Conservation (phyloP, 37 sponge, comb jelly and placozoan species). For the Amphimedon queenslandica region DNA sequence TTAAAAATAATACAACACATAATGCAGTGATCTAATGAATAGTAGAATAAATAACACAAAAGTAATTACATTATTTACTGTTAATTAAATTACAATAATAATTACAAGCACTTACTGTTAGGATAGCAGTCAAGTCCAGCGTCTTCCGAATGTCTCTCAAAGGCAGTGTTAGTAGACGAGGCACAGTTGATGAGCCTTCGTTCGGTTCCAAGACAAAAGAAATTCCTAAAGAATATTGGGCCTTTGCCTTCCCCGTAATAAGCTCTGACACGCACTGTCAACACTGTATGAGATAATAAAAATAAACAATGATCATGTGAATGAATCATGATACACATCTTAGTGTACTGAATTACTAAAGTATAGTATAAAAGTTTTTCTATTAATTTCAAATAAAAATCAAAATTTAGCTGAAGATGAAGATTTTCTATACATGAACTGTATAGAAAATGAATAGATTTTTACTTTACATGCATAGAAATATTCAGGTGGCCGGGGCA, state of each 20-base stretch:
- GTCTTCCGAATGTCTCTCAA: constrained; percentile 29
- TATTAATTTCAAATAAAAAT: no score
- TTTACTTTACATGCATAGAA: no score
- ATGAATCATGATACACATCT: no score
- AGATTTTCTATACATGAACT: no score
- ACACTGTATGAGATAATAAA: neutral
- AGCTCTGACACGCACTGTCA: neutral
- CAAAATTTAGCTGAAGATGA: no score
- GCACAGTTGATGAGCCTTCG: constrained; percentile 11
- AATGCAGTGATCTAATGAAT: no score
- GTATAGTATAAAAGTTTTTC: no score
- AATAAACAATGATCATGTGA: no score
- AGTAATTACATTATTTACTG: neutral
- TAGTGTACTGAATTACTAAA: no score
- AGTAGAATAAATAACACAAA: neutral
- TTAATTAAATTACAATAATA: neutral
- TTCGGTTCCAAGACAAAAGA: constrained; percentile 10
- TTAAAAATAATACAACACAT: no score
- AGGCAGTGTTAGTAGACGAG: neutral
- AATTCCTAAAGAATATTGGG: constrained; percentile 10
- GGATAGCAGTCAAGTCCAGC: constrained; percentile 17
- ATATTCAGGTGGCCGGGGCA: neutral
- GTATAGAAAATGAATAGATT: no score
- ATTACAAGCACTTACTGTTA: neutral
- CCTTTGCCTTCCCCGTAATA: constrained; percentile 20